phyloP scores from a whole-genome alignment of 2,888 invertebrate genomes.

The Idaea aversata region DNA sequence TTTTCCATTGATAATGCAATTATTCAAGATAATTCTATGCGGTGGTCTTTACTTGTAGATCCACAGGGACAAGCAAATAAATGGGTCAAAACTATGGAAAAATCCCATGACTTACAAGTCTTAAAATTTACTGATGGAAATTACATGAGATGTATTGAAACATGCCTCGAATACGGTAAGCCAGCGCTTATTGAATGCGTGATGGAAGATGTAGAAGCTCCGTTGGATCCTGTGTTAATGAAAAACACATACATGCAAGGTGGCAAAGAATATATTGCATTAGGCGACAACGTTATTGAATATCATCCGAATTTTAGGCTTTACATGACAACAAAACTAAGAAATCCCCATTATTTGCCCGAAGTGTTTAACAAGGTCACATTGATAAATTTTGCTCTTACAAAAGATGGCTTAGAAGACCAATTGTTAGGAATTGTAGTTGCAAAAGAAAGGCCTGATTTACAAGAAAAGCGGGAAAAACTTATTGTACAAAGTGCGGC shows the following conservation, averaged over 20 bases:
- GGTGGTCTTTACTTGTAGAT: conserved; percentile 90
- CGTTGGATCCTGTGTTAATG: conserved; percentile 87
- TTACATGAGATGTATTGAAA: conserved; percentile 88
- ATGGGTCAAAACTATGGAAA: conserved; percentile 93
- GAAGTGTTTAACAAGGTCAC: conserved; percentile 92
- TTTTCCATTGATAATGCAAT: conserved; percentile 93
- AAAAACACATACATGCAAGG: conserved; percentile 88
- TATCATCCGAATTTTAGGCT: conserved; percentile 88
- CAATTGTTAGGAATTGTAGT: conserved; percentile 92
- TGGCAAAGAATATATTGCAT: conserved; percentile 86
- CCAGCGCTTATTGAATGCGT: conserved; percentile 89
- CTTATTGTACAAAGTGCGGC: conserved; percentile 88
- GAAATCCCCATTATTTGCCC: conserved; percentile 92
- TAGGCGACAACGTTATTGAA: conserved; percentile 89
- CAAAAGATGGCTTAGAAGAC: conserved; percentile 90
- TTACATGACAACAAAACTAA: conserved; percentile 90
- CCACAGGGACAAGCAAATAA: conserved; percentile 92
- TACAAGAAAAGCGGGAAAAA: conserved; percentile 89
- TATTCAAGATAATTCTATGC: conserved; percentile 88
- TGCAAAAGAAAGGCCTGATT: conserved; percentile 90
- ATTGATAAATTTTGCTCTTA: conserved; percentile 90
- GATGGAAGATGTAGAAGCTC: conserved; percentile 88
- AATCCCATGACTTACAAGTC: conserved; percentile 83
- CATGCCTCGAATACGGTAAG: conserved; percentile 87
- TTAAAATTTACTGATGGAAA: conserved; percentile 87